Evolutionary conservation across 2,888 invertebrate species (phyloP).

Genomic region (Hydrotaea cyrtoneurina): DNA sequence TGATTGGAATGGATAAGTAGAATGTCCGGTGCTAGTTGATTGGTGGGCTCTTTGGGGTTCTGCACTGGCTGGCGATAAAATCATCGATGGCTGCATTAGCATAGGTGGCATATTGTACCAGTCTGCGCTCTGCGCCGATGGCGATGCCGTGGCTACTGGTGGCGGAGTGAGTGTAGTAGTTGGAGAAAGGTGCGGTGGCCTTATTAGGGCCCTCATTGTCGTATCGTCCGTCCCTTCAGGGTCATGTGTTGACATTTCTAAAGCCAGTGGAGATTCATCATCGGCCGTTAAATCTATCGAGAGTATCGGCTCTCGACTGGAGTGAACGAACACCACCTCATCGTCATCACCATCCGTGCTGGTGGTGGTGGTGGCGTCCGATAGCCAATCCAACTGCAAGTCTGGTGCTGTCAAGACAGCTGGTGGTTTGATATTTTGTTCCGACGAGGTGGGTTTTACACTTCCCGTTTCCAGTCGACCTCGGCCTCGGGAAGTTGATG

Average conservation of each 20-base stretch:
- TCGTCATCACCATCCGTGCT: conserved; percentile 83
- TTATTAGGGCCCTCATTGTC: background rate
- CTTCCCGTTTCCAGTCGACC: background rate
- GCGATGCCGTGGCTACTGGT: background rate
- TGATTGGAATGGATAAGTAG: conserved; percentile 48
- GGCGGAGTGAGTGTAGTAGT: background rate
- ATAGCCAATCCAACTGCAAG: conserved; percentile 89
- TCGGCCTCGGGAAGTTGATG: conserved; percentile 50
- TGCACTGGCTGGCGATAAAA: conserved; percentile 34
- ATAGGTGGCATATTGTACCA: conserved; percentile 54
- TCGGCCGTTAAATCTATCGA: conserved; percentile 84
- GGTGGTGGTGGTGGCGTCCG: conserved; percentile 80
- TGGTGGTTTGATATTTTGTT: conserved; percentile 60
- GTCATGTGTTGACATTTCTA: conserved; percentile 53
- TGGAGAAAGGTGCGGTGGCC: background rate
- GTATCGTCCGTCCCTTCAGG: background rate
- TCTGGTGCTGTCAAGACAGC: conserved; percentile 83
- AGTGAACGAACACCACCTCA: conserved; percentile 82
- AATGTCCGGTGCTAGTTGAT: conserved; percentile 50
- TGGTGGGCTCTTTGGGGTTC: conserved; percentile 62
- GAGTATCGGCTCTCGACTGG: conserved; percentile 81
- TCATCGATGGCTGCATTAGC: conserved; percentile 41
- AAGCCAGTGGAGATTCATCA: conserved; percentile 79
- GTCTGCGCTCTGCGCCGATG: conserved; percentile 14
- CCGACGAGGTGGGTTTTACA: conserved; percentile 23